Conservation (phyloP, 2,888 invertebrate species). For the Ophonus ardosiacus region DNA sequence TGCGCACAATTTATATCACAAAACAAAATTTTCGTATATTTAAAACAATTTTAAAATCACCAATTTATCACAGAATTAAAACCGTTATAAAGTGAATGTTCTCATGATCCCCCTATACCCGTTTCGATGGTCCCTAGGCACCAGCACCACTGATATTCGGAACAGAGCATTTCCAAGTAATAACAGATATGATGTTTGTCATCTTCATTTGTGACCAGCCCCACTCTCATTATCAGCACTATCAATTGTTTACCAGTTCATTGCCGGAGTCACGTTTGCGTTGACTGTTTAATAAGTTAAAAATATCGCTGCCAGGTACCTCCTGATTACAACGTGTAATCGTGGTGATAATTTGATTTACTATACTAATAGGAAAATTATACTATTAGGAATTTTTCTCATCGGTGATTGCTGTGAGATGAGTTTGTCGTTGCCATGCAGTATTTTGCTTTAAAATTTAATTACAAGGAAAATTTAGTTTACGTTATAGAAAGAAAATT, state of each 20-base stretch:
- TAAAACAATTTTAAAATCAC: slow-evolving; percentile 5
- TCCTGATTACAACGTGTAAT: background rate
- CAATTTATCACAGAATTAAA: slow-evolving; percentile 46
- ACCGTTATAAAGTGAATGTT: background rate
- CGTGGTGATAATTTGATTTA: slow-evolving; percentile 24
- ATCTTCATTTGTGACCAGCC: slow-evolving; percentile 51
- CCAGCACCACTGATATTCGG: slow-evolving; percentile 20
- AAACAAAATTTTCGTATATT: background rate
- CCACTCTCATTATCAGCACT: slow-evolving; percentile 47
- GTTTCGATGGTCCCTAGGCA: background rate
- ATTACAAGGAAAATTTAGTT: too few species aligned
- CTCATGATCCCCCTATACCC: slow-evolving; percentile 36
- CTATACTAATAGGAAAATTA: slow-evolving; percentile 35
- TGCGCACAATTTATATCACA: background rate
- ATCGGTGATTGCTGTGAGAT: background rate
- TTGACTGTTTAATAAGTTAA: slow-evolving; percentile 15
- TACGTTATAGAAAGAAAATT: too few species aligned
- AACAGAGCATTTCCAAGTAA: slow-evolving; percentile 44
- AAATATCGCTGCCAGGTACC: slow-evolving; percentile 33
- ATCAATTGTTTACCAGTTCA: slow-evolving; percentile 49
- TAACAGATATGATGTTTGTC: slow-evolving; percentile 49
- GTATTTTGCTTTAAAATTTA: too few species aligned
- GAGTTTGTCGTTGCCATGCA: too few species aligned
- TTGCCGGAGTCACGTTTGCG: slow-evolving; percentile 41
- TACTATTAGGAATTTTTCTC: slow-evolving; percentile 10